These are phyloP conservation scores for Microcebus ravelobensis DNA, from an alignment of 2,113 vertebrate species.

Conservation along the genomic window DNA sequence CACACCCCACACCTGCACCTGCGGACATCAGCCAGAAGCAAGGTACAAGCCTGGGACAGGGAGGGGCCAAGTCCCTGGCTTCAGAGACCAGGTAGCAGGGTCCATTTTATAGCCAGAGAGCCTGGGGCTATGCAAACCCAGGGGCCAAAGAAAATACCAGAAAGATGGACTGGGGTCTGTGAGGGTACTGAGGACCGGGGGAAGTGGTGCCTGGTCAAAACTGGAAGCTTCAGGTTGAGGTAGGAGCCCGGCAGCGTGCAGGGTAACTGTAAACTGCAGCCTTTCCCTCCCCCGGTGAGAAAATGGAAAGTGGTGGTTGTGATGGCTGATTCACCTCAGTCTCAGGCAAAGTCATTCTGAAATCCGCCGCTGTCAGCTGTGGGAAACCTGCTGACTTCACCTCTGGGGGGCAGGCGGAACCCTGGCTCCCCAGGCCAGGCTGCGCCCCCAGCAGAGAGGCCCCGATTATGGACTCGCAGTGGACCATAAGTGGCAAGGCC, in stretches of 20 bases:
- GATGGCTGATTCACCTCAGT: constrained; percentile 77
- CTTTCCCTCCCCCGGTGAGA: constrained; percentile 38
- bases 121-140: not conserved
- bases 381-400: constrained; percentile 72
- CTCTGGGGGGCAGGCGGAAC: not conserved
- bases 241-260: not conserved
- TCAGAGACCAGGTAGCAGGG: not conserved
- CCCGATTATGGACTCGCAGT: not conserved
- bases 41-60: constrained; percentile 86
- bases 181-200: not conserved
- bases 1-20: constrained; percentile 92
- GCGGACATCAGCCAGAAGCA: constrained; percentile 97
- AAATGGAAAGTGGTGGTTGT: constrained; percentile 81
- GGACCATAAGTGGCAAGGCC: not conserved
- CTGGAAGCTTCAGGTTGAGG: not conserved
- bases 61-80: not conserved
- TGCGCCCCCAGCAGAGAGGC: not conserved
- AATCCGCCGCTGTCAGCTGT: constrained; percentile 66
- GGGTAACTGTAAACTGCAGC: not conserved
- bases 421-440: not conserved
- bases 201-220: not conserved
- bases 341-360: constrained; percentile 79
- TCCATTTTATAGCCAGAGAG: not conserved
- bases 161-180: not conserved
- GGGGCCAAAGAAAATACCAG: not conserved